phyloP scores from a whole-genome alignment of 2,797 vertebrate genomes.

The Triplophysa yarkandensis region DNA sequence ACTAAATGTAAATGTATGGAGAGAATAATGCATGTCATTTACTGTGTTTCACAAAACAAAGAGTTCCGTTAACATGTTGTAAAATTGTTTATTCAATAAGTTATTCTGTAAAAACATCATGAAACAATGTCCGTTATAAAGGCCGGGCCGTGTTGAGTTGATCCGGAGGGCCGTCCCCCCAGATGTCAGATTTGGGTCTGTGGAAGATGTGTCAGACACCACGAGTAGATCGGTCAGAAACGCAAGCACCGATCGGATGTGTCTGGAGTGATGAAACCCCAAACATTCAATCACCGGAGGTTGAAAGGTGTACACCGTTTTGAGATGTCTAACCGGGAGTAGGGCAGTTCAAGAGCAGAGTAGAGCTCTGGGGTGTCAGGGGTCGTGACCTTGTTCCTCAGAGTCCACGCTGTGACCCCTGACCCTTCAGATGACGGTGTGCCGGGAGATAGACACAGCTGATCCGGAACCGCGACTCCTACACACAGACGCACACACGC shows the following conservation, averaged over 20 bases:
- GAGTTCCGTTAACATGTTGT: neutral
- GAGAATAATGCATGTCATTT: too few species aligned
- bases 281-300: too few species aligned
- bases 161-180: constrained; percentile 20
- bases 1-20: too few species aligned
- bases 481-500: constrained; percentile 31
- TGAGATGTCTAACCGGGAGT: constrained; percentile 26
- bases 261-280: too few species aligned
- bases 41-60: neutral
- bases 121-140: constrained; percentile 57
- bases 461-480: constrained; percentile 60
- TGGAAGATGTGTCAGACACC: neutral
- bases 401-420: constrained; percentile 49
- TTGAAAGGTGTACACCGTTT: too few species aligned
- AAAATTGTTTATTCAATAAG: neutral
- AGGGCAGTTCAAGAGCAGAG: constrained; percentile 67
- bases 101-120: neutral
- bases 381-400: constrained; percentile 46
- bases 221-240: too few species aligned
- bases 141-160: constrained; percentile 60
- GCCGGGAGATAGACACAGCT: constrained; percentile 56
- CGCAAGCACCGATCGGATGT: too few species aligned
- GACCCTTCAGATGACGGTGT: constrained; percentile 61
- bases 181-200: constrained; percentile 56
- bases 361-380: constrained; percentile 78